Conservation (phyloP, 1,140 invertebrate genomes). For the Parapsyche elsis region DNA sequence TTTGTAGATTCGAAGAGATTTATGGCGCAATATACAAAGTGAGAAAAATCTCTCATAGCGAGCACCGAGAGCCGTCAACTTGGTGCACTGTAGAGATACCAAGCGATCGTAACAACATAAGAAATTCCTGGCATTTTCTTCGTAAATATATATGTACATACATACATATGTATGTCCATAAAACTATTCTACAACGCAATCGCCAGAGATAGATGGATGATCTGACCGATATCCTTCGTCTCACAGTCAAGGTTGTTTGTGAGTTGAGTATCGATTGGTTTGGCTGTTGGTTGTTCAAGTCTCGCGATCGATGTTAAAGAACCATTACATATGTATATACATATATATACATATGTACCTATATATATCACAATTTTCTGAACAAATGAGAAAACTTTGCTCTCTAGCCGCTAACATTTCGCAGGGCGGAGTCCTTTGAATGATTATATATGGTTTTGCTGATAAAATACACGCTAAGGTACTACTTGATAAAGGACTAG, state of each 20-base stretch:
- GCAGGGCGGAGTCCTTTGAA: too few relatives aligned
- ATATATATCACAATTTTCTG: not conserved
- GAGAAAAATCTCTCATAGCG: not conserved
- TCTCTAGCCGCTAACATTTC: too few relatives aligned
- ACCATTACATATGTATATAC: not conserved
- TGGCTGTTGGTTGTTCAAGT: not conserved
- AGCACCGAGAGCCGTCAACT: not conserved
- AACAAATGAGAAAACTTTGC: not conserved
- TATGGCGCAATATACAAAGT: slow-evolving; percentile 17
- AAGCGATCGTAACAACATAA: not conserved
- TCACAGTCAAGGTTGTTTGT: not conserved
- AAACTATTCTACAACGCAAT: not conserved
- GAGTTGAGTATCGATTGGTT: not conserved
- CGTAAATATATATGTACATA: not conserved
- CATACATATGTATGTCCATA: not conserved
- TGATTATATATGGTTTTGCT: too few relatives aligned
- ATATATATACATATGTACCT: not conserved
- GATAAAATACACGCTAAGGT: too few relatives aligned
- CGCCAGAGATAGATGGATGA: not conserved
- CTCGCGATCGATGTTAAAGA: too few relatives aligned
- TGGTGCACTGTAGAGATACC: not conserved
- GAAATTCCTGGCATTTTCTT: slow-evolving; percentile 5
- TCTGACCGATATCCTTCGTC: slow-evolving; percentile 7
- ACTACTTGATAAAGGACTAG: too few relatives aligned
- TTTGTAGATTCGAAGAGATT: slow-evolving; percentile 10